Base-by-base conservation (phyloP, 2,797 vertebrate genomes). In the Pseudopleuronectes americanus region DNA sequence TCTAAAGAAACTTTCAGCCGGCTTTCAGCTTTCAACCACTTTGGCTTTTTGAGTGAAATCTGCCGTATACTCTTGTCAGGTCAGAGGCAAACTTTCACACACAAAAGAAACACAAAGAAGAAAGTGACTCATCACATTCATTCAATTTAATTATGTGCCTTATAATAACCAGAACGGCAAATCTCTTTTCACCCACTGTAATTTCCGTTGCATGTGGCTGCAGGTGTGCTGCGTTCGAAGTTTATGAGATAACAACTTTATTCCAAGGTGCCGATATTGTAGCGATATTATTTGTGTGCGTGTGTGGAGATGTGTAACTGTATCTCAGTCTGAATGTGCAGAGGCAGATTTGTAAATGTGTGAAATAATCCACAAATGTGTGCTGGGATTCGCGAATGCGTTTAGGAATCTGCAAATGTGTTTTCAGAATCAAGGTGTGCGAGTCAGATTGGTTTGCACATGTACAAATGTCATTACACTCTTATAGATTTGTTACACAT, bases 11-110 rank as follows among this genome's bases (percentile, higher is more conserved):
- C 55, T 36, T 2, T 57, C 71, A 7, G 54, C 19, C 48, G 65
- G 23, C 57, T 58, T 81, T 78, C 19, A 19, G 64, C 88, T 87
- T 88, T 90, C 73, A 85, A 82, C 59, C 56, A 69, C 22, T 33
- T 57, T 71, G 60, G 23, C 63, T 71, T 82, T 64, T 81, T 49
- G 70, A 62, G 49, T 4, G n/a, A 51, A 21, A 51, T 68, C 51
- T 53, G 49, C 54, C 68, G 75, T 77, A 79, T 10, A 45, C 48
- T 78, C 48, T 13, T 12, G 62, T 36, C 41, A 43, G 5, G 51
- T 68, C 53, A 45, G 51, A 67, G 36, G 65, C 17, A 68, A 26
- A 75, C 81, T 76, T 57, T 74, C 28, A 76, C 58, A 85, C n/a
- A 75, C 83, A 72, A 75, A 76, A 76, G 41, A 74, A 58, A 74